A percentile compares a stretch with the other conserved stretches of the same genome.
These are phyloP conservation scores for Ibidorhyncha struthersii DNA, from an alignment of 2,113 vertebrate genomes.

Conservation along the genomic window DNA sequence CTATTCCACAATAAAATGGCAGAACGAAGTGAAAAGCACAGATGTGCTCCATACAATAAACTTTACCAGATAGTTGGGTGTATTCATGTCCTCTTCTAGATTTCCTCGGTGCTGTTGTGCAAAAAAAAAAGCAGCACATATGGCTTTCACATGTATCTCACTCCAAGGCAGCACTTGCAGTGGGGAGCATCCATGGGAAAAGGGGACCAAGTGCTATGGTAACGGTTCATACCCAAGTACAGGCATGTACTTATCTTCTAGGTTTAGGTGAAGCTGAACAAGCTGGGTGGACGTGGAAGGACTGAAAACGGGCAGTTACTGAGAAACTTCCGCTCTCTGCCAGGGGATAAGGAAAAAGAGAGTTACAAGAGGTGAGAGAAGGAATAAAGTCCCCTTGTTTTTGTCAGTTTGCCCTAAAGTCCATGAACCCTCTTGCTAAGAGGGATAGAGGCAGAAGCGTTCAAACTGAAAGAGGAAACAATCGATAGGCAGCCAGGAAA, in stretches of 20 bases:
- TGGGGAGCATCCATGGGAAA: background rate
- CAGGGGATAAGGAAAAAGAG: background rate
- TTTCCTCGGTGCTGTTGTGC: background rate
- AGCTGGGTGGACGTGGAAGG: background rate
- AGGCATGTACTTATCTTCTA: background rate
- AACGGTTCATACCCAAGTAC: background rate
- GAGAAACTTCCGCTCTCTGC: background rate
- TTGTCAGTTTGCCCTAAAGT: background rate
- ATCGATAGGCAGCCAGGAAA: background rate
- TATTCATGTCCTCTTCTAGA: background rate
- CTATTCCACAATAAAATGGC: background rate
- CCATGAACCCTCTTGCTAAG: background rate
- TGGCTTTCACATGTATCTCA: background rate
- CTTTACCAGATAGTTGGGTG: background rate
- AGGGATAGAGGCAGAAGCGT: background rate
- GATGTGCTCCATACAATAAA: background rate
- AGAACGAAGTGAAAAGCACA: background rate
- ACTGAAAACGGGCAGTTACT: background rate
- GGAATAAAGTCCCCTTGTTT: background rate
- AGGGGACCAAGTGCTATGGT: accelerated
- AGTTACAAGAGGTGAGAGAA: background rate
- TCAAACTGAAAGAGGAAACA: background rate
- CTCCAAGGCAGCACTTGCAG: background rate
- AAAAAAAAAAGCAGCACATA: background rate
- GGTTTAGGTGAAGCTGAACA: background rate